These are phyloP conservation scores for Pseudeuparius sepicola DNA, from an alignment of 2,888 invertebrate genomes.

Conservation along the genomic window DNA sequence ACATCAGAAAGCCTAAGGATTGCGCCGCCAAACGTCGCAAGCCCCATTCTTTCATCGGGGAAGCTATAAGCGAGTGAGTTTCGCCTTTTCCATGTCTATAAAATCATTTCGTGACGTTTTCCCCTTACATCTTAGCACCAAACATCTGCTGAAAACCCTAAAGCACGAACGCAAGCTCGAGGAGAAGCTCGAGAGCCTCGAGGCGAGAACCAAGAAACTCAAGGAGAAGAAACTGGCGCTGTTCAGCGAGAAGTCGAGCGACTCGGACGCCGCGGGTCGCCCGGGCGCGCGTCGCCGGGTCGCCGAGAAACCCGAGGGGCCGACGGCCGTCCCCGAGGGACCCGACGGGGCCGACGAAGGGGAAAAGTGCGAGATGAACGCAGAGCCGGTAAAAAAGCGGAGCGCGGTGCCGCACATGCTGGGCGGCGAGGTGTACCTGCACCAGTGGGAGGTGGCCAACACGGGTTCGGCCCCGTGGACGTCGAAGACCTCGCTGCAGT, in stretches of 20 bases:
- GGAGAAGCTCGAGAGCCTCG: no score
- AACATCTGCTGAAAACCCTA: slow-evolving; percentile 24
- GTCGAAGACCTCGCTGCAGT: slow-evolving; percentile 36
- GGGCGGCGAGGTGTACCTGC: slow-evolving; percentile 36
- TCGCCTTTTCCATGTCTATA: no score
- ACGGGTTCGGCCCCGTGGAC: slow-evolving; percentile 36
- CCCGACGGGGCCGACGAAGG: slow-evolving; percentile 8
- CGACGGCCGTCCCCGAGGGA: slow-evolving; percentile 13
- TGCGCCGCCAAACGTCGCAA: no score
- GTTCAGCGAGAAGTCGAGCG: slow-evolving; percentile 25
- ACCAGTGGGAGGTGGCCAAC: slow-evolving; percentile 38
- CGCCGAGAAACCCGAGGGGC: slow-evolving; percentile 16
- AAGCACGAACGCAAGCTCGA: slow-evolving; percentile 35
- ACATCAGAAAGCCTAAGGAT: slow-evolving; percentile 27
- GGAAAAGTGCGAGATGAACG: slow-evolving; percentile 21
- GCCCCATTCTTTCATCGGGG: slow-evolving; percentile 20
- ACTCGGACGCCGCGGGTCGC: no score
- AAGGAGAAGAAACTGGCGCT: slow-evolving; percentile 36
- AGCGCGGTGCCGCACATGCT: slow-evolving; percentile 27
- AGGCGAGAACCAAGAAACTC: slow-evolving; percentile 37
- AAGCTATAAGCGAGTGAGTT: slow-evolving; percentile 26
- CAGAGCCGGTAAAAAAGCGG: slow-evolving; percentile 22
- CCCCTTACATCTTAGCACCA: no score
- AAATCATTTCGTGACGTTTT: no score
- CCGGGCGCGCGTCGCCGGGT: no score